Percentiles rank a stretch among this genome's conserved stretches.
phyloP scores from a whole-genome alignment of 2,888 invertebrate genomes.

The Acrocera orbiculus region DNA sequence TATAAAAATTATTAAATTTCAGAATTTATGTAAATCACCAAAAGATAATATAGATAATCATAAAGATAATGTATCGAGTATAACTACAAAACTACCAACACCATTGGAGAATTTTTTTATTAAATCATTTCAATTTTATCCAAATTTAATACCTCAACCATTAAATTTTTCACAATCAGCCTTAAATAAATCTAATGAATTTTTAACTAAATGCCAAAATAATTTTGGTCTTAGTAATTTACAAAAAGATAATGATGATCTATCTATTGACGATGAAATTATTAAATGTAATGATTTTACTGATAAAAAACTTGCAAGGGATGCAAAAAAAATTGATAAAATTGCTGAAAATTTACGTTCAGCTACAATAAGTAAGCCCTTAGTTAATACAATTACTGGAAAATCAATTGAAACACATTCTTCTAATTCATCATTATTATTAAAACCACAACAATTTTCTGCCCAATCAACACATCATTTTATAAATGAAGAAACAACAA shows the following conservation, averaged over 20 bases:
- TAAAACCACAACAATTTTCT: constrained; percentile 11
- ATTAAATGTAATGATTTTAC: constrained; percentile 11
- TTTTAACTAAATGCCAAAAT: constrained; percentile 29
- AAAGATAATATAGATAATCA: no score
- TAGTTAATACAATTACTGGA: constrained; percentile 5
- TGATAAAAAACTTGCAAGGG: constrained; percentile 18
- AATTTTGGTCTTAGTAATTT: constrained; percentile 21
- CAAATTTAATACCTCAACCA: constrained; percentile 27
- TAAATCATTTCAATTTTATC: constrained; percentile 30
- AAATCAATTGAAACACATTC: constrained; percentile 8
- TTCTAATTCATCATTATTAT: constrained; percentile 9
- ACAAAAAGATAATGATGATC: constrained; percentile 17
- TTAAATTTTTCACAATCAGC: constrained; percentile 32
- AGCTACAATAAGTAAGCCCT: constrained; percentile 14
- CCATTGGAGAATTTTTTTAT: constrained; percentile 29
- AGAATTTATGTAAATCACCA: constrained; percentile 20
- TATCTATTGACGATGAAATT: constrained; percentile 12
- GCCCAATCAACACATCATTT: constrained; percentile 7
- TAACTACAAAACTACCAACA: constrained; percentile 19
- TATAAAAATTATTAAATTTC: constrained; percentile 13
- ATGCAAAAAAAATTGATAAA: constrained; percentile 30
- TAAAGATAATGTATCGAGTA: constrained; percentile 6
- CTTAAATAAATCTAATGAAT: constrained; percentile 26
- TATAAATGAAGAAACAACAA: constrained; percentile 9
- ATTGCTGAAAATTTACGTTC: constrained; percentile 28